Percentiles rank a stretch among this genome's conserved stretches.
Conservation (phyloP, 2,113 vertebrate species). For the Proterorhinus semilunaris region DNA sequence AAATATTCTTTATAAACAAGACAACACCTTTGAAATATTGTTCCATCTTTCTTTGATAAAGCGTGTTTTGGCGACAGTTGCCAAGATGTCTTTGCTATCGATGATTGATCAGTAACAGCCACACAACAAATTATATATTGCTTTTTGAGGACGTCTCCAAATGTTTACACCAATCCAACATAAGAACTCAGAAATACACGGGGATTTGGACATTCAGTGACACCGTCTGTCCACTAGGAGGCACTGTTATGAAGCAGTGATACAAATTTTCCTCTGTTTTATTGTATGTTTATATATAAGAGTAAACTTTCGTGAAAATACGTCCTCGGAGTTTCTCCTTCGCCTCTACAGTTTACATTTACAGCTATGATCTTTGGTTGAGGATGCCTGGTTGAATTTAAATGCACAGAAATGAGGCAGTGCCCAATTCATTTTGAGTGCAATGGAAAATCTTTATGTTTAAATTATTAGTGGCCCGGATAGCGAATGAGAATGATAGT, state of each 20-base stretch:
- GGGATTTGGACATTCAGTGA: constrained; percentile 58
- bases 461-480: neutral
- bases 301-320: constrained; percentile 30
- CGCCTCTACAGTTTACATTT: constrained; percentile 34
- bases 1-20: constrained; percentile 66
- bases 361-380: constrained; percentile 62
- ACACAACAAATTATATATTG: constrained; percentile 70
- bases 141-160: constrained; percentile 66
- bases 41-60: constrained; percentile 32
- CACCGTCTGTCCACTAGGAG: constrained; percentile 74
- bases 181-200: constrained; percentile 30
- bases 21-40: constrained; percentile 32
- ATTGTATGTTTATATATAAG: constrained; percentile 55
- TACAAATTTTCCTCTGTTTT: constrained; percentile 17
- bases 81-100: constrained; percentile 26
- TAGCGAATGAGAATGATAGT: constrained; percentile 15
- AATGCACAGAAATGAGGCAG: constrained; percentile 1
- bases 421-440: constrained; percentile 1
- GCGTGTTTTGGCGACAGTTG: constrained; percentile 29
- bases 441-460: neutral
- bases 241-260: constrained; percentile 65
- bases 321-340: constrained; percentile 16
- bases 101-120: constrained; percentile 40
- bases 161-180: constrained; percentile 36
- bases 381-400: constrained; percentile 22